phyloP scores from a whole-genome alignment of 2,113 vertebrate genomes.

The Eulemur macaco region DNA sequence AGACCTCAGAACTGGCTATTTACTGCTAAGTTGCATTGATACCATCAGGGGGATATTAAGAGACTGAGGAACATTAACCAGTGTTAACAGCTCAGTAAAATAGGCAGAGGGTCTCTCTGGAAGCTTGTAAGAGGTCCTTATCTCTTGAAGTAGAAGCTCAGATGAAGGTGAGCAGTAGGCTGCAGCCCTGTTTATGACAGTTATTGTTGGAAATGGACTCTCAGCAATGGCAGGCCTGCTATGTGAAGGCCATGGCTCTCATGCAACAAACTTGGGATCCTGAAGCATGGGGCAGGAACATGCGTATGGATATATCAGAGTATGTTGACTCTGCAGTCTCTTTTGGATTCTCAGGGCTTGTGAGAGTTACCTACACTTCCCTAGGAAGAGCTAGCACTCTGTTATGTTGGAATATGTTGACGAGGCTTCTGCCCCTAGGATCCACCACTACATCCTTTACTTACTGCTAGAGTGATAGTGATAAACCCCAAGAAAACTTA shows the following conservation, averaged over 20 bases:
- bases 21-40: background rate
- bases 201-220: background rate
- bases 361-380: background rate
- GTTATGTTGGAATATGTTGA: background rate
- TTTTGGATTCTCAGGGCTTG: rapidly evolving
- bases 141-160: background rate
- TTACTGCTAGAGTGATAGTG: background rate
- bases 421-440: background rate
- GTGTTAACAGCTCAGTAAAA: background rate
- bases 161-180: background rate
- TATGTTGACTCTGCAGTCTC: background rate
- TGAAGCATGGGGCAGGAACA: background rate
- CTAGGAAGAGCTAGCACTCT: background rate
- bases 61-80: background rate
- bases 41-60: background rate
- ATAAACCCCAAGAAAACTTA: background rate
- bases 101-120: background rate
- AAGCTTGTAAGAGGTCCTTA: background rate
- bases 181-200: background rate
- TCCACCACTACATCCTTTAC: background rate
- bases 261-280: background rate
- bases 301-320: too few species aligned
- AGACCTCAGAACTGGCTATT: background rate
- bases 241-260: background rate
- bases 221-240: background rate